Evolutionary conservation across 2,113 vertebrate species (phyloP).

Genomic region (Ranitomeya imitator): DNA sequence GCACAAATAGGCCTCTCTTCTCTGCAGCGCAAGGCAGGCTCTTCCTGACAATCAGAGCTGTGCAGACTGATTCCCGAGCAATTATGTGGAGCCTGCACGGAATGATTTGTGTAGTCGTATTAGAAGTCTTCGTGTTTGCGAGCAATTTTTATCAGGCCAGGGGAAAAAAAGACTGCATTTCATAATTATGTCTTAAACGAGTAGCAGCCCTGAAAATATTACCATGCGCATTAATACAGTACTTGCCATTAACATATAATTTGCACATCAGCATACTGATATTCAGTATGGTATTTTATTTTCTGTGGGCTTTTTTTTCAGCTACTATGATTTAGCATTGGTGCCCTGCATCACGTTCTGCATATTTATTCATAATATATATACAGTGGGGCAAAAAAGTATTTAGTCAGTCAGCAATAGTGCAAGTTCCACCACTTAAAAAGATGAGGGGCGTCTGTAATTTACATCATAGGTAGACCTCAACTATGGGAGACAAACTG

Average conservation of each 20-base stretch:
- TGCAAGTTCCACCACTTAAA: no score
- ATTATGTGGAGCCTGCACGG: constrained; percentile 52
- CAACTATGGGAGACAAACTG: no score
- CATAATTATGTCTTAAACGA: constrained; percentile 37
- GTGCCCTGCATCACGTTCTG: not conserved
- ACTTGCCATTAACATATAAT: not conserved
- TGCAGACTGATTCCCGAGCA: constrained; percentile 54
- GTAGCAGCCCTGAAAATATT: constrained; percentile 21
- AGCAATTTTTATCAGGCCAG: constrained; percentile 47
- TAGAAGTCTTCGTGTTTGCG: constrained; percentile 40
- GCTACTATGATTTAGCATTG: not conserved
- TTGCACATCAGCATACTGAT: not conserved
- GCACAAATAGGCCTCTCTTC: constrained; percentile 53
- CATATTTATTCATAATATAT: not conserved
- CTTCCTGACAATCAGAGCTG: constrained; percentile 52
- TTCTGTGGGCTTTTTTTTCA: not conserved
- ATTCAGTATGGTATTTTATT: not conserved
- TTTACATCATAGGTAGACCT: no score
- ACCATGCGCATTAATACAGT: not conserved
- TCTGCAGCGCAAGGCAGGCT: constrained; percentile 44
- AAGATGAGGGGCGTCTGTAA: no score
- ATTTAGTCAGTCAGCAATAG: no score
- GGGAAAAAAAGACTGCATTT: constrained; percentile 32
- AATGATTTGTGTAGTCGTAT: constrained; percentile 52
- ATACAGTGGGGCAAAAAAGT: no score